phyloP scores from a whole-genome alignment of 2,113 vertebrate genomes.

The Corvus moneduloides region DNA sequence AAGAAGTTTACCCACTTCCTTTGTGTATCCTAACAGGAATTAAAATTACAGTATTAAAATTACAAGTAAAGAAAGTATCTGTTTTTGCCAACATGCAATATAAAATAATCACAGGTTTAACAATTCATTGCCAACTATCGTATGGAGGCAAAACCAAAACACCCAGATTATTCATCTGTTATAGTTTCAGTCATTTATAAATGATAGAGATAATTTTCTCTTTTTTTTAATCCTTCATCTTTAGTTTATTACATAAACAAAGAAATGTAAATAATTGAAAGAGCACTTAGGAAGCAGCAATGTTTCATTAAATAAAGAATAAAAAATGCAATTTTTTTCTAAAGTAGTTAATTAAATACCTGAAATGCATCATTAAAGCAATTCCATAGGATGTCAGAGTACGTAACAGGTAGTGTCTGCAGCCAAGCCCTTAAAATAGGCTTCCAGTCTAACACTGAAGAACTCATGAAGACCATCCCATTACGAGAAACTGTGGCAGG shows the following conservation, averaged over 20 bases:
- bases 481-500: slow-evolving; percentile 96
- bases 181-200: background rate
- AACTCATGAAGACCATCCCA: slow-evolving; percentile 98
- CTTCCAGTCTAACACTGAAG: slow-evolving; percentile 90
- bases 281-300: background rate
- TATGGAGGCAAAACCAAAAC: background rate
- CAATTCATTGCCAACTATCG: background rate
- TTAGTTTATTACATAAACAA: background rate
- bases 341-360: slow-evolving; percentile 49
- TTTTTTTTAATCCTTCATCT: background rate
- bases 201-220: background rate
- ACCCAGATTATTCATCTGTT: background rate
- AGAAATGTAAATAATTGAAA: background rate
- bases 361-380: slow-evolving; percentile 80
- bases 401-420: slow-evolving; percentile 65
- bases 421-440: slow-evolving; percentile 88
- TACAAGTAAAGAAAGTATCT: background rate
- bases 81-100: background rate
- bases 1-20: background rate
- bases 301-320: background rate
- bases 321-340: background rate
- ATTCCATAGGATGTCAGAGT: slow-evolving; percentile 69
- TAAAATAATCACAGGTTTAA: background rate
- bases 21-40: background rate
- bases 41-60: background rate